Evolutionary conservation across 2,888 invertebrate species (phyloP), one percentile per base, ranked within the genome.

Genomic region (Eristalis tenax): DNA sequence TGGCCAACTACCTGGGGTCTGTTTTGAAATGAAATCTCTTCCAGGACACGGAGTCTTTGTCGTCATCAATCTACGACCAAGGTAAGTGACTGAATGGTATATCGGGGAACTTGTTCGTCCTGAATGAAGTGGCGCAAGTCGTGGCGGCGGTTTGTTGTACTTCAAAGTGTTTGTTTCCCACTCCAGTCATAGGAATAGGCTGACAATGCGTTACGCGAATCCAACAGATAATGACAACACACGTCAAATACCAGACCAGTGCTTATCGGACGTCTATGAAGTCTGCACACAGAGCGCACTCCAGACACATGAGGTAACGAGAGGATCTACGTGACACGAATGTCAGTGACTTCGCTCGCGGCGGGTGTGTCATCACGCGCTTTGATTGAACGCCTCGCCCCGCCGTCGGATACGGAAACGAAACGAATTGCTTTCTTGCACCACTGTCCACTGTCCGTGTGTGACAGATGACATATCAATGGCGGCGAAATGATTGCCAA

Each of bases 31-130:
- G 63, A 77, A 15, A 61, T 77, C 10, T 89, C 80, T 43, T 89
- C 83, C 61, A 89, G 69, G 92, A 92, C 32, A 90, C 90, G 0
- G 92, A 91, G 56, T 92, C 92, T 0, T 13, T 92, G 68, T 86
- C 89, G 1, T 91, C 92, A 8, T 85, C 89, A 15, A 61, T 83
- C 50, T 73, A 83, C 5, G 90, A 90, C 18, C 82, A 88, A 74
- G 89, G 89, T 89, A 84, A 79, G 77, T 66, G 32, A 2, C 5
- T 6, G 4, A 10, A 38, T 38, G 18, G 0, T 3, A 18, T 75
- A 22, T 66, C 22, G 26, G n/a, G 13, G 23, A 59, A 59, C 57
- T 57, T 10, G 15, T 50, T 50, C 50, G 15, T 18, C 4, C 2
- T 15, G 4, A 35, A 35, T 35, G 10, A 6, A 50, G 43, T 50